phyloP scores from a whole-genome alignment of 1,140 invertebrate species.

The Lerema accius region DNA sequence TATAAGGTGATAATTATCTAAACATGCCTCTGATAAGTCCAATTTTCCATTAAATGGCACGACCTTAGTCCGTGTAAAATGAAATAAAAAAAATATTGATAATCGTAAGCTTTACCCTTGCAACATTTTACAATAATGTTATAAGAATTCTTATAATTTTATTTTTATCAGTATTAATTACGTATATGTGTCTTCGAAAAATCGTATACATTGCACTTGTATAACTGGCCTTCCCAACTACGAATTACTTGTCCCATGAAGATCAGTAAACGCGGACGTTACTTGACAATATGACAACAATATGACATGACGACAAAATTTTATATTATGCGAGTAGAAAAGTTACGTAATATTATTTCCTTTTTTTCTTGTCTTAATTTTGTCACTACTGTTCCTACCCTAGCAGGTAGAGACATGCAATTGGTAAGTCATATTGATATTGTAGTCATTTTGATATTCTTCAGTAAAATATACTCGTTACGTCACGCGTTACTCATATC shows the following conservation, averaged over 20 bases:
- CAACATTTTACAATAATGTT: slow-evolving; percentile 76
- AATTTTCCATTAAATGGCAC: slow-evolving; percentile 53
- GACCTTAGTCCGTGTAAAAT: slow-evolving; percentile 43
- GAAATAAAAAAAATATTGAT: slow-evolving; percentile 58
- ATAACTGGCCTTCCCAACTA: slow-evolving; percentile 77
- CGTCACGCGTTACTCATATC: slow-evolving; percentile 5
- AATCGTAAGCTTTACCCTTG: slow-evolving; percentile 67
- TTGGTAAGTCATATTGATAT: too few relatives aligned
- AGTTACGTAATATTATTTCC: too few relatives aligned
- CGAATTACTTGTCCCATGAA: slow-evolving; percentile 44
- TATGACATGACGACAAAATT: too few relatives aligned
- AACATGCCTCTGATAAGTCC: slow-evolving; percentile 49
- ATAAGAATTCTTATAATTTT: slow-evolving; percentile 73
- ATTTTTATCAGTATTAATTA: slow-evolving; percentile 76
- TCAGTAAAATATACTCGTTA: neutral
- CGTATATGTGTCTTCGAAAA: slow-evolving; percentile 81
- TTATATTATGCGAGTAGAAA: too few relatives aligned
- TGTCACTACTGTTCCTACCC: too few relatives aligned
- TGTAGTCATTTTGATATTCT: neutral
- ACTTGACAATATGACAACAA: too few relatives aligned
- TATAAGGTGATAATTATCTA: slow-evolving; percentile 27
- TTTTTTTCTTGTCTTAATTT: neutral
- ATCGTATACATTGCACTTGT: slow-evolving; percentile 83
- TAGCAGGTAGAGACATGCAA: neutral
- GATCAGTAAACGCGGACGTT: slow-evolving; percentile 25